Conservation (phyloP, 2,888 invertebrate species). For the Epirrhoe tristata region DNA sequence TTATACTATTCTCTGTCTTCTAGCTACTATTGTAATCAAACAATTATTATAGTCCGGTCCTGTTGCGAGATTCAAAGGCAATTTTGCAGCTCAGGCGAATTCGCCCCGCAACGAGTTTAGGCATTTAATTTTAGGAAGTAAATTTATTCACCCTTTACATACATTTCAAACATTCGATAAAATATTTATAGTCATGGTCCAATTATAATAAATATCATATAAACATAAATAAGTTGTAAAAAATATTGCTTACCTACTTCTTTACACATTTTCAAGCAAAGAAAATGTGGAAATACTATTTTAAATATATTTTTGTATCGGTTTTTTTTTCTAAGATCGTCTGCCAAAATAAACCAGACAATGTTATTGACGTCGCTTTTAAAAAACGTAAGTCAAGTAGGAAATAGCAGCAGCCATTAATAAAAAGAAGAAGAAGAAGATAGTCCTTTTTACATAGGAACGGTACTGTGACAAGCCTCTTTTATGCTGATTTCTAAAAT, state of each 20-base stretch:
- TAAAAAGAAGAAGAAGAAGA: too few relatives aligned
- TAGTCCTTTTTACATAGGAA: too few relatives aligned
- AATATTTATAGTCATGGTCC: conserved; percentile 9
- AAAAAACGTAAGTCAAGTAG: conserved; percentile 3
- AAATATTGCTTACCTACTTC: conserved; percentile 16
- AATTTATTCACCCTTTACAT: background rate
- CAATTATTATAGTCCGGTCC: too few relatives aligned
- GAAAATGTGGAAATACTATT: conserved; percentile 25
- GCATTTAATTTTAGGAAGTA: too few relatives aligned
- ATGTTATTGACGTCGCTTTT: conserved; percentile 12
- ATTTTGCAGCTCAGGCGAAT: too few relatives aligned
- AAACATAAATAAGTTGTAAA: conserved; percentile 23
- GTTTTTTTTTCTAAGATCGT: conserved; percentile 6
- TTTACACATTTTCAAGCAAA: conserved; percentile 4
- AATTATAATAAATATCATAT: conserved; percentile 14
- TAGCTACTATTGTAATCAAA: too few relatives aligned
- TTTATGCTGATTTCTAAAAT: too few relatives aligned
- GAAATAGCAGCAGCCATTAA: too few relatives aligned
- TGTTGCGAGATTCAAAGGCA: too few relatives aligned
- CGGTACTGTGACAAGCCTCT: too few relatives aligned
- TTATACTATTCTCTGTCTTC: too few relatives aligned
- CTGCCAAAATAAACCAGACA: background rate
- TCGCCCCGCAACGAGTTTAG: too few relatives aligned
- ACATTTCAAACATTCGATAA: background rate
- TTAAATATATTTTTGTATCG: conserved; percentile 9